phyloP scores from a whole-genome alignment of 2,113 vertebrate genomes.

The Salvelinus fontinalis region DNA sequence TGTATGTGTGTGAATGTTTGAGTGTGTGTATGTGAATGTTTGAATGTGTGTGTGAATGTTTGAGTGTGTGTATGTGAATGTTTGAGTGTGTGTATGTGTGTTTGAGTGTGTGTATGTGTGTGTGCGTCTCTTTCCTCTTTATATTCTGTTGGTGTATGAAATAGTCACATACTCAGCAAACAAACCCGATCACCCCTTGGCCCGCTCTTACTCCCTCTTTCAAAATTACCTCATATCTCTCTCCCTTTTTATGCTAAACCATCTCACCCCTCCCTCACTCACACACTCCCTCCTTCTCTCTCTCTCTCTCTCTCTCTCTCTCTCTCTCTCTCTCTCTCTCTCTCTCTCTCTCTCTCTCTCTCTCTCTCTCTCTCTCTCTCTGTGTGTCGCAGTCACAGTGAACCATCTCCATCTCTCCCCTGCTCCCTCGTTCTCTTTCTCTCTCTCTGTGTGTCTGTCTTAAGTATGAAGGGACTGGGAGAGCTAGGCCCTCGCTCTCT shows the following conservation, averaged over 20 bases:
- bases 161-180: conserved; percentile 29
- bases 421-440: conserved; percentile 44
- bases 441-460: conserved; percentile 72
- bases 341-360: conserved; percentile 55
- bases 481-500: conserved; percentile 73
- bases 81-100: not conserved
- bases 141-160: conserved; percentile 36
- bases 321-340: conserved; percentile 60
- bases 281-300: conserved; percentile 50
- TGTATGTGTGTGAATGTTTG: no score
- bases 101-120: conserved; percentile 5
- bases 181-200: conserved; percentile 56
- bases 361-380: conserved; percentile 60
- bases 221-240: conserved; percentile 65
- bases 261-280: conserved; percentile 53
- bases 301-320: conserved; percentile 49
- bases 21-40: no score
- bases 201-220: conserved; percentile 12
- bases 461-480: conserved; percentile 82
- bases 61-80: no score
- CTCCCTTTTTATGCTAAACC: conserved; percentile 66
- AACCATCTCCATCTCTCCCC: conserved; percentile 65
- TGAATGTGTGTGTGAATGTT: no score
- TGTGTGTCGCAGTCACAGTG: conserved; percentile 72
- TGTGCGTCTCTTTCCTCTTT: conserved; percentile 20